phyloP scores from a whole-genome alignment of 1,140 invertebrate genomes.

The Metaphire vulgaris region DNA sequence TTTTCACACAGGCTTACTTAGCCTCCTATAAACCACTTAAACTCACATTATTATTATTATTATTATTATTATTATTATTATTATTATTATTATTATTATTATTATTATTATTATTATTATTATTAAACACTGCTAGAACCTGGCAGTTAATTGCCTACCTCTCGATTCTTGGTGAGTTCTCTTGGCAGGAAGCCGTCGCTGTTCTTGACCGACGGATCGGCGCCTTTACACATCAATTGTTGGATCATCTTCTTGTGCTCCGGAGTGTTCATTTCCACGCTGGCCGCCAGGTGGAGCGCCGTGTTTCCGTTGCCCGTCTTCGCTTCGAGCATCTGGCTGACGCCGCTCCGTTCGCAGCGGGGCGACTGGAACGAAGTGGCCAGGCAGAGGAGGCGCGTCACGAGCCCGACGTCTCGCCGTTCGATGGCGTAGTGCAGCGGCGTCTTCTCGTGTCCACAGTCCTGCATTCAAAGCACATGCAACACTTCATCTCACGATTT shows the following conservation, averaged over 20 bases:
- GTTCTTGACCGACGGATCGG: slow-evolving; percentile 18
- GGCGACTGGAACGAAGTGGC: neutral
- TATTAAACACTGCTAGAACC: too few relatives aligned
- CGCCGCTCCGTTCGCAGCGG: neutral
- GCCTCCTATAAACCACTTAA: too few relatives aligned
- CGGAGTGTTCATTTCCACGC: neutral
- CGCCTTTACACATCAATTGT: slow-evolving; percentile 8
- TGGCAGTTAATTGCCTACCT: too few relatives aligned
- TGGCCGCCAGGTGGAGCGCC: slow-evolving; percentile 15
- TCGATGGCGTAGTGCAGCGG: slow-evolving; percentile 20
- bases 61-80: too few relatives aligned
- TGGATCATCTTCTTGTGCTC: slow-evolving; percentile 18
- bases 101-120: too few relatives aligned
- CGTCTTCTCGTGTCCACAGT: slow-evolving; percentile 12
- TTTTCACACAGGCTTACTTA: too few relatives aligned
- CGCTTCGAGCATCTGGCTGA: slow-evolving; percentile 10
- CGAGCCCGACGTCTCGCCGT: neutral
- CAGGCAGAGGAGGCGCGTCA: neutral
- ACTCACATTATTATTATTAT: too few relatives aligned
- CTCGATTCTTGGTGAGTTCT: slow-evolving; percentile 18
- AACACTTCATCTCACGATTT: too few relatives aligned
- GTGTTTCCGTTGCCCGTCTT: slow-evolving; percentile 16
- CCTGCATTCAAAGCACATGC: too few relatives aligned
- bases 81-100: too few relatives aligned
- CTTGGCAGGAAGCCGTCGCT: slow-evolving; percentile 13